phyloP scores from a whole-genome alignment of 2,113 vertebrate species.

The Nicator chloris region DNA sequence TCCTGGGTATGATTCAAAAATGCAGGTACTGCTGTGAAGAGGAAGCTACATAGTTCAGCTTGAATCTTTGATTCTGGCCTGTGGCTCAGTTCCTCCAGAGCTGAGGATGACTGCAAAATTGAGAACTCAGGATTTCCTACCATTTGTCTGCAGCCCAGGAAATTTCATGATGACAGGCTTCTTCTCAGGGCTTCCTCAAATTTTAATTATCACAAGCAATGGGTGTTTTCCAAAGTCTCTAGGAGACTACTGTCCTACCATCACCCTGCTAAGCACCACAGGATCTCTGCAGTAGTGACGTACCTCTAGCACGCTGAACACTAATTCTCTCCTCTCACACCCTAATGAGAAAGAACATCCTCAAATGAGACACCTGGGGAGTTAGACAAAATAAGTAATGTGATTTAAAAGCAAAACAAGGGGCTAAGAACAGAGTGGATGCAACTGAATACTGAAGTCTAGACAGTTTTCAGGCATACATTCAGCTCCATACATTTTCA shows the following conservation, averaged over 20 bases:
- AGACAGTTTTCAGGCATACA: not conserved
- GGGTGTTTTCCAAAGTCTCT: not conserved
- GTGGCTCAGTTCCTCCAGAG: not conserved
- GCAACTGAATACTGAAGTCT: not conserved
- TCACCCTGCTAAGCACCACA: not conserved
- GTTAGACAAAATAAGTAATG: not conserved
- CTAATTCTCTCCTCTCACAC: not conserved
- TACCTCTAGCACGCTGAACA: not conserved
- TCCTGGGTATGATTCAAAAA: not conserved
- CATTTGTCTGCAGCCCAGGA: not conserved
- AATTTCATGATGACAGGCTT: not conserved
- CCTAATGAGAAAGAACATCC: not conserved
- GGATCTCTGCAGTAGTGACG: not conserved
- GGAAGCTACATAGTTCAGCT: not conserved
- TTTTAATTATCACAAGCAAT: not conserved
- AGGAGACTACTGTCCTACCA: not conserved
- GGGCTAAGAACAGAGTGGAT: not conserved
- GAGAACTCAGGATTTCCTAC: not conserved
- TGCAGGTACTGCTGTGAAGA: not conserved
- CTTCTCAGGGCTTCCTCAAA: not conserved
- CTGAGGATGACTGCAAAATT: not conserved
- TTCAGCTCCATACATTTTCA: constrained; percentile 2
- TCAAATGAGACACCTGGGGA: not conserved
- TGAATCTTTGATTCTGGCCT: not conserved
- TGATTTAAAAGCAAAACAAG: not conserved